Evolutionary conservation across 2,797 vertebrate genomes (phyloP).

Genomic region (Xyrichtys novacula): DNA sequence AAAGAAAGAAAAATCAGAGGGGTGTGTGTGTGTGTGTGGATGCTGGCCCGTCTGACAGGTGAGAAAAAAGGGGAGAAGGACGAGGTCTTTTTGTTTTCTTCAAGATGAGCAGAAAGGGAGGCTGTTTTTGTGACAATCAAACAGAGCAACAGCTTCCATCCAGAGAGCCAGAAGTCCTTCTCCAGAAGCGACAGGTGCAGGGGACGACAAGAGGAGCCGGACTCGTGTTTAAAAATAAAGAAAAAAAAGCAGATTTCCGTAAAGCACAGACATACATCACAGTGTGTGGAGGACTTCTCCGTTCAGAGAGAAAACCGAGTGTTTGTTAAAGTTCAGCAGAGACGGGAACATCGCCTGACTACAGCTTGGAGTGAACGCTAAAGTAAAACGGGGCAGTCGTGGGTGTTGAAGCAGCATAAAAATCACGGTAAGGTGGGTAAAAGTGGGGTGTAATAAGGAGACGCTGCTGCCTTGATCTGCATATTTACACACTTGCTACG

Average conservation of each 20-base stretch:
- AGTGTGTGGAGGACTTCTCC: slow-evolving; percentile 67
- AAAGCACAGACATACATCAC: slow-evolving; percentile 66
- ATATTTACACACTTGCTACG: slow-evolving; percentile 86
- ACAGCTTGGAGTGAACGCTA: slow-evolving; percentile 17
- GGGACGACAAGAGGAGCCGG: slow-evolving; percentile 9
- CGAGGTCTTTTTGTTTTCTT: slow-evolving; percentile 37
- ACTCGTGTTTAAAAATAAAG: slow-evolving; percentile 28
- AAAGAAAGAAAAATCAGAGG: slow-evolving; percentile 22
- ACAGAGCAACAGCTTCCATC: slow-evolving; percentile 48
- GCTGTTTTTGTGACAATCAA: slow-evolving; percentile 48
- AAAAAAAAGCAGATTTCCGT: neutral
- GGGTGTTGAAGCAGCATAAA: slow-evolving; percentile 52
- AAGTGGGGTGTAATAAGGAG: slow-evolving; percentile 33
- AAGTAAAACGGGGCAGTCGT: slow-evolving; percentile 28
- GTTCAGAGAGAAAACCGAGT: slow-evolving; percentile 35
- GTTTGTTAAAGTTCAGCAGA: slow-evolving; percentile 61
- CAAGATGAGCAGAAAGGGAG: slow-evolving; percentile 35
- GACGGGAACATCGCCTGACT: slow-evolving; percentile 34
- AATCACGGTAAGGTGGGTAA: slow-evolving; percentile 31
- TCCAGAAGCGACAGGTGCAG: slow-evolving; percentile 3
- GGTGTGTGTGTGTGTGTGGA: slow-evolving; percentile 33
- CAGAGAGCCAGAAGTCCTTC: slow-evolving; percentile 51
- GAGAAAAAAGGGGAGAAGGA: slow-evolving; percentile 23
- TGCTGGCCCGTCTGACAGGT: slow-evolving; percentile 33
- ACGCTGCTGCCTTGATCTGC: slow-evolving; percentile 72